These are phyloP conservation scores for Blennius ocellaris DNA, from an alignment of 2,113 vertebrate species.

Conservation along the genomic window DNA sequence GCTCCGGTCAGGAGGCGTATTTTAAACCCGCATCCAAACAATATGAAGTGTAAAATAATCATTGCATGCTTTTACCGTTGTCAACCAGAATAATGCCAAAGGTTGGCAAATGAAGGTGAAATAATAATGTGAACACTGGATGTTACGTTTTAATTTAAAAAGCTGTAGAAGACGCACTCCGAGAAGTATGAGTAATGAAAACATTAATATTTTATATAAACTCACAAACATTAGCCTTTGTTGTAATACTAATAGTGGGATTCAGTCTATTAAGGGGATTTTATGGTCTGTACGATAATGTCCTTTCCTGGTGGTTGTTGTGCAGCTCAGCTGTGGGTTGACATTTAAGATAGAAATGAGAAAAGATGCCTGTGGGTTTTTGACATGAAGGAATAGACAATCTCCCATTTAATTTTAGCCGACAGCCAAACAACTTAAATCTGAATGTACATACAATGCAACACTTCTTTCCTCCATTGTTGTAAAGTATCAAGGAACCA, in stretches of 20 bases:
- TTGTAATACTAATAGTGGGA: conserved; percentile 4
- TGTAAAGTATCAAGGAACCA: no score
- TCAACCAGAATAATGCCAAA: conserved; percentile 9
- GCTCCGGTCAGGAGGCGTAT: conserved; percentile 20
- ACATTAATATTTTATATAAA: conserved; percentile 25
- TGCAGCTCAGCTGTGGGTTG: neutral
- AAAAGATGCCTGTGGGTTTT: neutral
- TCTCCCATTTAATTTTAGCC: no score
- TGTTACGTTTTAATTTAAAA: conserved; percentile 24
- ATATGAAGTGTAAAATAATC: conserved; percentile 42
- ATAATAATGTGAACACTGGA: conserved; percentile 4
- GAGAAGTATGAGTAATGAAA: conserved; percentile 4
- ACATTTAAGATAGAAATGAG: neutral
- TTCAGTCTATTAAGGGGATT: neutral
- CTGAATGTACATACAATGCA: no score
- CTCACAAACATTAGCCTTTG: conserved; percentile 13
- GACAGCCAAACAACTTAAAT: no score
- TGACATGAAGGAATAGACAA: neutral
- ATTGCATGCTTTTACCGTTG: conserved; percentile 18
- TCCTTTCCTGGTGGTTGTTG: neutral
- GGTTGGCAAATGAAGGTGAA: conserved; percentile 19
- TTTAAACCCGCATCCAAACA: conserved; percentile 50
- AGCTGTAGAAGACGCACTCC: conserved; percentile 16
- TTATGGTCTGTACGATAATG: conserved; percentile 1
- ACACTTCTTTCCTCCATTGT: no score